Evolutionary conservation across 1,140 invertebrate genomes (phyloP), one percentile per base, ranked within the genome.

Genomic region (Cydia fagiglandana): DNA sequence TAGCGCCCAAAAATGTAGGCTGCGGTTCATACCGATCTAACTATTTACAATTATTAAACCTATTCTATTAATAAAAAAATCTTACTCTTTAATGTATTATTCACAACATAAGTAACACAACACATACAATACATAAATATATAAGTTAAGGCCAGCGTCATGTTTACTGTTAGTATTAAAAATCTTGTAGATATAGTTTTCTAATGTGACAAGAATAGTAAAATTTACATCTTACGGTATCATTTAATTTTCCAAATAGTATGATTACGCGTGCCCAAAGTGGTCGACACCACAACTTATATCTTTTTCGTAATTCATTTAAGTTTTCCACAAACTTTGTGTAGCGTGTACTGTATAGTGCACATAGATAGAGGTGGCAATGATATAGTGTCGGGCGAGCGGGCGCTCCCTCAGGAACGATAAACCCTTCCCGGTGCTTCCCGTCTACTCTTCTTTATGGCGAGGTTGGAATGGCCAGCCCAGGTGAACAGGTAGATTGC

Each of bases 371-470:
- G 88, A 90, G 80, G 81, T 85, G 83, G 86, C 88, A 91, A 92
- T 93, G 91, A 93, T 93, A 91, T 91, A 93, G 91, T 93, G 89
- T 85, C 88, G 88, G 89, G 86, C 87, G 84, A 79, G 85, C 87
- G 88, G 88, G 77, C 81, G 88, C 79, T 92, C 91, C 91, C 90
- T 85, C 79, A 91, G 91, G 91, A 83, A 86, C 90, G 89, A 92
- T 92, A 92, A 92, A 92, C 89, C 90, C 89, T 91, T 87, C 89
- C 88, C 82, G 83, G 79, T 85, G 86, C 88, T 90, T 90, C 88
- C 91, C 87, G 85, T 89, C 89, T 88, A 89, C 88, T 92, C 89
- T 91, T 91, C 91, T 92, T 91, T 92, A 92, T 92, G 89, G 90
- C 86, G 84, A 91, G 89, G 88, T 85, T 85, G 86, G 89, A 89